Percentiles rank a stretch among this genome's conserved stretches.
These are phyloP conservation scores for Stomatorhinus ivindoensis DNA, from an alignment of 2,113 vertebrate species.

Conservation along the genomic window DNA sequence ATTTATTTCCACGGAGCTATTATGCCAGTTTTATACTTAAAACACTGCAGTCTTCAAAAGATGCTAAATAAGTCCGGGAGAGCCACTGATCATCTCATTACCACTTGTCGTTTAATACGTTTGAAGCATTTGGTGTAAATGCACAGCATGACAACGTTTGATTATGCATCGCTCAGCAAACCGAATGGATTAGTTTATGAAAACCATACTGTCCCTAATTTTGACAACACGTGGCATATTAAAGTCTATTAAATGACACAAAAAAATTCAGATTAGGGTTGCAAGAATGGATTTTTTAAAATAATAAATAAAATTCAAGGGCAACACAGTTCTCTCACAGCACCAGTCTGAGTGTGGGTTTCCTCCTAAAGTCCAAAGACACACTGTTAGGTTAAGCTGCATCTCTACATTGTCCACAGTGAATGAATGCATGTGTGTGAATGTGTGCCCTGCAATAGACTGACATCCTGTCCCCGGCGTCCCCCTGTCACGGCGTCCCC, in stretches of 20 bases:
- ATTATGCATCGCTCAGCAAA: background rate
- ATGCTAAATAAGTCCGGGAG: background rate
- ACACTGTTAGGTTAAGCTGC: background rate
- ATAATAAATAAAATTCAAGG: background rate
- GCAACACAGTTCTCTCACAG: background rate
- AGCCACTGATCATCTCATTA: background rate
- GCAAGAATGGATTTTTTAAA: background rate
- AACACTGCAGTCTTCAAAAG: constrained; percentile 3
- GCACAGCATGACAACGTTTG: background rate
- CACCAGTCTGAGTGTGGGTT: background rate
- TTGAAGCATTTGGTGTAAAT: background rate
- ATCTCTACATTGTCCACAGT: background rate
- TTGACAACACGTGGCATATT: background rate
- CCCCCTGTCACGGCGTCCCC: background rate
- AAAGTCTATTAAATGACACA: background rate
- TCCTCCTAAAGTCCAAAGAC: background rate
- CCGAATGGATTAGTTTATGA: background rate
- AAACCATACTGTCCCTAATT: background rate
- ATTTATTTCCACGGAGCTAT: background rate
- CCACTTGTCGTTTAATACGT: background rate
- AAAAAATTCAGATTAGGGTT: background rate
- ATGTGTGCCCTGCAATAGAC: background rate
- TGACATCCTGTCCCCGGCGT: background rate
- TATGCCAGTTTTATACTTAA: background rate
- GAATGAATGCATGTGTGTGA: background rate